Base-by-base conservation (phyloP, 1,140 invertebrate genomes). In the Condylostylus longicornis region DNA sequence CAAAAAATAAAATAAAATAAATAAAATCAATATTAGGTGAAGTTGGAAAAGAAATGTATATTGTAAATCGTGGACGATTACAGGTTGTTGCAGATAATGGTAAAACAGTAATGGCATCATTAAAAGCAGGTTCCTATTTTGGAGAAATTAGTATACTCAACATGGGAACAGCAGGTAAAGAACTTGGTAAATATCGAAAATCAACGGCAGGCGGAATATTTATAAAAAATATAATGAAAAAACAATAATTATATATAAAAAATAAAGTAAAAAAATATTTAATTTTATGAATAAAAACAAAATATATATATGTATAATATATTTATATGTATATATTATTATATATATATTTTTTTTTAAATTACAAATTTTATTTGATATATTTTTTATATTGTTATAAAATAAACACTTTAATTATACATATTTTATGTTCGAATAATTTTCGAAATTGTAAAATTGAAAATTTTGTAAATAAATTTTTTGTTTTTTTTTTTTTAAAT, bases 121-220 rank as follows among this genome's bases (percentile, higher is more conserved):
- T 98, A 44, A 88, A 89, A 64, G 88, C 89, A 45, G 93, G 93
- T 62, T 94, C 88, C 62, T 98, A 98, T 76, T 98, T 98, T 70
- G 95, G 95, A 48, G 95, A 98, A 75, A 97, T 98, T 69, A 93
- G 87, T 70, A 96, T 98, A 69, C 77, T 98, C 62, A 98, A 98
- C 74, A 98, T 98, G 90, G 93, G 93, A 65, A 95, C 89, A 58
- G 90, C 90, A 77, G 93, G 86, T 89, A 83, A 85, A 82, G 77
- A 81, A 72, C 78, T 82, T 78, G 80, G 79, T 84, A 83, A 84
- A 82, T 82, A 82, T 82, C 77, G n/a, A 70, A 70, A 55, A 58
- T 56, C 54, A 54, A 47, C 45, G 56, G 56, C 57, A 60, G 57
- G 57, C 69, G 68, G 65, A 68, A 69, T 68, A 58, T 38, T 38